These are phyloP conservation scores for Heliconius erato DNA, from an alignment of 2,888 invertebrate genomes.

Conservation along the genomic window DNA sequence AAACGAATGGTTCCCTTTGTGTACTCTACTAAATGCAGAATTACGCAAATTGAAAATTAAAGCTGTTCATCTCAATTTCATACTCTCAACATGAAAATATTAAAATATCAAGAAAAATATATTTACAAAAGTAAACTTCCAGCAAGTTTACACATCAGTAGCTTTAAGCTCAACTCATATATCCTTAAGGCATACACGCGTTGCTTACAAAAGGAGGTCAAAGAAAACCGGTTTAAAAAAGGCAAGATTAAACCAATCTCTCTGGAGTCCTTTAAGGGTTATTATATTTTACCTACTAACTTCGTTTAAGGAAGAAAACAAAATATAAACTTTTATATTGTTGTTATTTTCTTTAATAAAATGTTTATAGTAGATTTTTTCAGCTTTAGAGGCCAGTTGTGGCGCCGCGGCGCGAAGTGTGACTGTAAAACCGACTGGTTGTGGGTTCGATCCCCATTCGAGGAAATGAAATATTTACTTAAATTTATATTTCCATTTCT, in stretches of 20 bases:
- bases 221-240: slow-evolving; percentile 36
- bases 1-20: too few species aligned
- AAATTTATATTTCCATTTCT: too few species aligned
- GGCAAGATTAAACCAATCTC: slow-evolving; percentile 41
- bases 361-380: too few species aligned
- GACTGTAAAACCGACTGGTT: too few species aligned
- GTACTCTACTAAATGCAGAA: too few species aligned
- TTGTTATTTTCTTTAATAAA: too few species aligned
- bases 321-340: not conserved
- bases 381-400: too few species aligned
- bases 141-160: not conserved
- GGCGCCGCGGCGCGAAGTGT: too few species aligned
- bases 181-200: slow-evolving; percentile 22
- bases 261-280: slow-evolving; percentile 43
- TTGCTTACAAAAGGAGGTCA: slow-evolving; percentile 27
- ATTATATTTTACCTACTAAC: slow-evolving; percentile 42
- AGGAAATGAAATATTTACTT: too few species aligned
- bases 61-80: not conserved
- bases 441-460: too few species aligned
- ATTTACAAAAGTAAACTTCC: not conserved
- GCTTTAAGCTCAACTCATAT: not conserved
- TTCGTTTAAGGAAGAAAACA: slow-evolving; percentile 36
- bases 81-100: not conserved
- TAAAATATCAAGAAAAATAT: not conserved
- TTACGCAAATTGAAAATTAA: too few species aligned